Evolutionary conservation across 2,888 invertebrate genomes (phyloP).

Genomic region (Eupithecia subumbrata): DNA sequence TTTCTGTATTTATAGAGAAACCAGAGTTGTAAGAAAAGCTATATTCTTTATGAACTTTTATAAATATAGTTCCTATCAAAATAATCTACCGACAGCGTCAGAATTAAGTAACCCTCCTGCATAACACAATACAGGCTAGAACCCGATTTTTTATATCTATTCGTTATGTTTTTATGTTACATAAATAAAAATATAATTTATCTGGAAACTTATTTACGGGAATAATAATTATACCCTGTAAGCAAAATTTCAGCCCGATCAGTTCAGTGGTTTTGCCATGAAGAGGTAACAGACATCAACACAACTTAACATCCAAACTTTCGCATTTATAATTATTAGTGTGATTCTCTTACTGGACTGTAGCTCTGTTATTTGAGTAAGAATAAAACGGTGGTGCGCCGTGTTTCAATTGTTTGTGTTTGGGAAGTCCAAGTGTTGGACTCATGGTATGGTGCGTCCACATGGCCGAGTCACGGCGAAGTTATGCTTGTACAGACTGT

Average conservation of each 20-base stretch:
- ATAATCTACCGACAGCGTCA: neutral
- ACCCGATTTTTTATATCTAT: too few relatives aligned
- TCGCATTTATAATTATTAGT: neutral
- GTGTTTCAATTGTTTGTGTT: neutral
- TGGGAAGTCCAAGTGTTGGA: neutral
- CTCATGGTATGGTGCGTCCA: neutral
- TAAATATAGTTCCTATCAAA: neutral
- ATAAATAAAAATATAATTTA: too few relatives aligned
- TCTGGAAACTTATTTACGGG: neutral
- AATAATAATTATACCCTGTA: neutral
- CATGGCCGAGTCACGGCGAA: neutral
- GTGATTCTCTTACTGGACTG: neutral
- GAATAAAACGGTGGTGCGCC: neutral
- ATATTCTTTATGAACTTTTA: neutral
- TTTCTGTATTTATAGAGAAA: slow-evolving; percentile 28
- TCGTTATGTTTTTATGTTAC: too few relatives aligned
- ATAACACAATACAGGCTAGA: too few relatives aligned
- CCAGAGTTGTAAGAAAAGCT: slow-evolving; percentile 1
- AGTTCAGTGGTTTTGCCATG: neutral
- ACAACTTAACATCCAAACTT: neutral
- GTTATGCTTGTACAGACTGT: neutral
- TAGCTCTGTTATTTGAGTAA: neutral
- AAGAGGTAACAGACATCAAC: neutral
- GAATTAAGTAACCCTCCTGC: neutral
- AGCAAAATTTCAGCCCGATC: neutral